phyloP scores from a whole-genome alignment of 1,140 invertebrate species.

The Caerostris extrusa region DNA sequence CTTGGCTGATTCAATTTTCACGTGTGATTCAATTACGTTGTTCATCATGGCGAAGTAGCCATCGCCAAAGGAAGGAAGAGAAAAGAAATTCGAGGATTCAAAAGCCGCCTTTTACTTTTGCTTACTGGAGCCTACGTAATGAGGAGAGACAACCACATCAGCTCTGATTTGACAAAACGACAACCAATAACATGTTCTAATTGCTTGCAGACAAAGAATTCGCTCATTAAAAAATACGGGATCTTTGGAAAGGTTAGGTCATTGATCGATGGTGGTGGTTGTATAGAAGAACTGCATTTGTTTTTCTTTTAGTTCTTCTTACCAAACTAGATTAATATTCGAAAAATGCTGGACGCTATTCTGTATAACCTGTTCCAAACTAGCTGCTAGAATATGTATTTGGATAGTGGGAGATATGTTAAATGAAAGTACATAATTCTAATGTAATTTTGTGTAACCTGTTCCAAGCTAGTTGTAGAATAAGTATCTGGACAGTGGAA shows the following conservation, averaged over 20 bases:
- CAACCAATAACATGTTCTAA: constrained; percentile 22
- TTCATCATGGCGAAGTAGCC: not conserved
- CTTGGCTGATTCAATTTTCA: constrained; percentile 7
- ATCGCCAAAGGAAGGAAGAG: not conserved
- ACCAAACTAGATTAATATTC: not conserved
- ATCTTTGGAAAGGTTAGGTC: not conserved
- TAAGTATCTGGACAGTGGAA: no score
- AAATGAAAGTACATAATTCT: not conserved
- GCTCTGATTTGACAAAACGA: not conserved
- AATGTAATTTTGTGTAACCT: not conserved
- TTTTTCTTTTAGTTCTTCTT: not conserved
- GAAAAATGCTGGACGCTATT: not conserved
- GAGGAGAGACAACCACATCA: constrained; percentile 2
- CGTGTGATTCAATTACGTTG: constrained; percentile 17
- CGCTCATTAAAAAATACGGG: not conserved
- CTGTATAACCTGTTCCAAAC: not conserved
- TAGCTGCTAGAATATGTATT: not conserved
- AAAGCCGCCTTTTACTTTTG: not conserved
- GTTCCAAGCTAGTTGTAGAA: not conserved
- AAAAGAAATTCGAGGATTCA: not conserved
- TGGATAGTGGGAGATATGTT: not conserved
- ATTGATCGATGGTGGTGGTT: not conserved
- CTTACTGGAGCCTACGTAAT: constrained; percentile 12
- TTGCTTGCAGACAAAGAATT: not conserved
- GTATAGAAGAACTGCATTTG: not conserved